Conservation (phyloP, 2,888 invertebrate species). For the Rambutsinella grinnellia region DNA sequence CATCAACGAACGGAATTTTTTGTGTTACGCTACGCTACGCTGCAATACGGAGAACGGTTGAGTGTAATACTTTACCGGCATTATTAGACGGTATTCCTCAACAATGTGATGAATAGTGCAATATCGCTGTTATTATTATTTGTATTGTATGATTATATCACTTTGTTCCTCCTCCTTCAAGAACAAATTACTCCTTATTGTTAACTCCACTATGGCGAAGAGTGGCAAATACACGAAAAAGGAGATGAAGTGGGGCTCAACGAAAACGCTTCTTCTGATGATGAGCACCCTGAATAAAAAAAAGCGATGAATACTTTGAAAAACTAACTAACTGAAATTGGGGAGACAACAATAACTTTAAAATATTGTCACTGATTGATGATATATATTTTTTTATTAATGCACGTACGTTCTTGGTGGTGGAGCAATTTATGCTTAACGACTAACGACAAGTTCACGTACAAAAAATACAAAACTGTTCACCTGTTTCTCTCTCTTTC, state of each 20-base stretch:
- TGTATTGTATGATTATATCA: slow-evolving; percentile 21
- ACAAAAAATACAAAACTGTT: not conserved
- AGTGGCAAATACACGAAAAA: slow-evolving; percentile 14
- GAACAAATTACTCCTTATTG: slow-evolving; percentile 36
- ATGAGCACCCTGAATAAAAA: too few relatives aligned
- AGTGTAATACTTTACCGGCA: not conserved
- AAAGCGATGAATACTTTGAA: not conserved
- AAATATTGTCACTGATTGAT: slow-evolving; percentile 46
- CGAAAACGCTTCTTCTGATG: not conserved
- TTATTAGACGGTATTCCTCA: slow-evolving; percentile 1
- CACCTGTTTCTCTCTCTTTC: not conserved
- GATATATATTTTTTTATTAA: slow-evolving; percentile 1
- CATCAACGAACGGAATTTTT: slow-evolving; percentile 31
- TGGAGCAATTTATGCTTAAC: too few relatives aligned
- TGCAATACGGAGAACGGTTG: slow-evolving; percentile 5
- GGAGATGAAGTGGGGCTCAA: not conserved
- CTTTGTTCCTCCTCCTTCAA: slow-evolving; percentile 3
- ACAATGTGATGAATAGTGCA: slow-evolving; percentile 21
- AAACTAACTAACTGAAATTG: not conserved
- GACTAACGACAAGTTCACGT: not conserved
- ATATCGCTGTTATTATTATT: slow-evolving; percentile 14
- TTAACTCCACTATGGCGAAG: slow-evolving; percentile 9
- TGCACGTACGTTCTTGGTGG: not conserved
- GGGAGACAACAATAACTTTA: slow-evolving; percentile 9
- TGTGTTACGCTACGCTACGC: slow-evolving; percentile 35